Percentiles rank a stretch among this genome's conserved stretches.
These are phyloP conservation scores for Petrocephalus sullivani DNA, from an alignment of 2,797 vertebrate genomes.

Conservation along the genomic window DNA sequence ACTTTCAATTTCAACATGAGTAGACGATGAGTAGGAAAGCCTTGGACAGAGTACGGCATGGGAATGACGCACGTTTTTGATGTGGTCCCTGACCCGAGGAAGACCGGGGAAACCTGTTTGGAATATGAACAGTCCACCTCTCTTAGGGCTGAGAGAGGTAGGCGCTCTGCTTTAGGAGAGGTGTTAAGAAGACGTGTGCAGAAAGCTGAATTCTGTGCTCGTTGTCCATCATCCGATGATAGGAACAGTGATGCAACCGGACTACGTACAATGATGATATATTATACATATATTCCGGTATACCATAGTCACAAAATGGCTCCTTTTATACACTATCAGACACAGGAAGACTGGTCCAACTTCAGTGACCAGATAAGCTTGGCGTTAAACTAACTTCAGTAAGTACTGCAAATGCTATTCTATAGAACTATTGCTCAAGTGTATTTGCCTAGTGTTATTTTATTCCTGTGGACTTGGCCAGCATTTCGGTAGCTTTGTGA, in stretches of 20 bases:
- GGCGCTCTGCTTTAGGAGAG: background rate
- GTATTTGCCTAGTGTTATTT: background rate
- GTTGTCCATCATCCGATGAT: background rate
- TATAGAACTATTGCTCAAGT: background rate
- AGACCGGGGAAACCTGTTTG: background rate
- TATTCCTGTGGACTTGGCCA: background rate
- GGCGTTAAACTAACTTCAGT: background rate
- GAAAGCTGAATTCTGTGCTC: background rate
- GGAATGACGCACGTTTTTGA: background rate
- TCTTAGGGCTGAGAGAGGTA: background rate
- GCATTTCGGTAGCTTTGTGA: background rate
- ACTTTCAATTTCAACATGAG: background rate
- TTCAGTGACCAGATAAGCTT: background rate
- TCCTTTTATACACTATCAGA: background rate
- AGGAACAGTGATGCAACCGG: background rate
- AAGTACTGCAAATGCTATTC: background rate
- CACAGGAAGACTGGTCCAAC: background rate
- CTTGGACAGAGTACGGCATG: background rate
- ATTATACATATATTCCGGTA: background rate
- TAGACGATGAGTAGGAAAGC: background rate
- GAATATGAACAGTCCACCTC: background rate
- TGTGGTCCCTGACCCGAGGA: background rate
- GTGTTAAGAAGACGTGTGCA: background rate
- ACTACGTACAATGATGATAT: background rate
- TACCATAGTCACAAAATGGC: no score